A percentile compares a stretch with the other conserved stretches of the same genome.
Evolutionary conservation across 92 coral and sea anemone genomes (phyloP).

Genomic region (Ricordea florida): DNA sequence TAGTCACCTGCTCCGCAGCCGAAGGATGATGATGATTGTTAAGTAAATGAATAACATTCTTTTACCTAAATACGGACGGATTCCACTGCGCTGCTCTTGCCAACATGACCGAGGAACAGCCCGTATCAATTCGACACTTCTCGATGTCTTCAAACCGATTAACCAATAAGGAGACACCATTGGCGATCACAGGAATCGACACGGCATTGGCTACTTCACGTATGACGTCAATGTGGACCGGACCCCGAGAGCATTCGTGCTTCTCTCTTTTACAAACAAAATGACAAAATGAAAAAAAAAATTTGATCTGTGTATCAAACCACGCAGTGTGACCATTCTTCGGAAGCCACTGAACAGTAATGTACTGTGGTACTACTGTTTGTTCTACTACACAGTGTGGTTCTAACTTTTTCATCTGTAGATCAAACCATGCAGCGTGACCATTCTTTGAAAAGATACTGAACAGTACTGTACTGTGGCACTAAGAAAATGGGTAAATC

Average conservation of each 20-base stretch:
- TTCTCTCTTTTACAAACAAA: constrained; percentile 59
- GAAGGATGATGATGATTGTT: background rate
- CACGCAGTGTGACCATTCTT: too few species aligned
- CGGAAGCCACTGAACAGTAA: too few species aligned
- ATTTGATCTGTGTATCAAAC: background rate
- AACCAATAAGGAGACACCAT: constrained; percentile 90
- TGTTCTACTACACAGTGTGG: too few species aligned
- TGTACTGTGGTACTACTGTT: too few species aligned
- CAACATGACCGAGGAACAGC: constrained; percentile 93
- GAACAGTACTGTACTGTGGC: too few species aligned
- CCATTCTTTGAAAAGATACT: too few species aligned
- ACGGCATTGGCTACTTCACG: constrained; percentile 75
- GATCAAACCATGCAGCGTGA: too few species aligned
- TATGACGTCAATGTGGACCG: constrained; percentile 82
- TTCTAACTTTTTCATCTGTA: too few species aligned
- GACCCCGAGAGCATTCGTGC: constrained; percentile 88
- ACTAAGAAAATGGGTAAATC: too few species aligned
- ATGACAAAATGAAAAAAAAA: background rate
- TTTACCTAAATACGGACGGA: constrained; percentile 90
- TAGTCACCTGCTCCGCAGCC: background rate
- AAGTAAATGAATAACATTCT: background rate
- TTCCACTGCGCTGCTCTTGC: constrained; percentile 99
- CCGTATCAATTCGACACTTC: constrained; percentile 72
- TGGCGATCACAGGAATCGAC: constrained; percentile 91
- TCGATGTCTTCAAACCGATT: constrained; percentile 82